Conservation (phyloP, 2,113 vertebrate species). For the Cheirogaleus medius region DNA sequence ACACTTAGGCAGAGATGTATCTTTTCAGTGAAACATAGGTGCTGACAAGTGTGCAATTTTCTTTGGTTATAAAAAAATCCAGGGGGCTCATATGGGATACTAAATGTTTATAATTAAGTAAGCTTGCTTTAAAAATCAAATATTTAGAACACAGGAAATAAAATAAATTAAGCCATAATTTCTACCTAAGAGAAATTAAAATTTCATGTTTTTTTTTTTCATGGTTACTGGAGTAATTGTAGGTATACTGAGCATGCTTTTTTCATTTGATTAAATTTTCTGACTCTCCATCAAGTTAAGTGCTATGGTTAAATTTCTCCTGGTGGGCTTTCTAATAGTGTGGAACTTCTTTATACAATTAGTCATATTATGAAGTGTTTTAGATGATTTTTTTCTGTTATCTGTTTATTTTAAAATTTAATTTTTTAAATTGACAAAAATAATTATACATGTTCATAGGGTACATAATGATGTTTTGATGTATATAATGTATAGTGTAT, state of each 20-base stretch:
- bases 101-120: slow-evolving; percentile 7
- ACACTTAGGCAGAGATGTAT: not conserved
- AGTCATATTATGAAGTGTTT: slow-evolving; percentile 39
- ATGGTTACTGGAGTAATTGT: slow-evolving; percentile 15
- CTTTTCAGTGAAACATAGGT: not conserved
- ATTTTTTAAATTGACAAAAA: not conserved
- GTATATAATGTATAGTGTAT: not conserved
- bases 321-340: slow-evolving; percentile 9
- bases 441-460: not conserved
- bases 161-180: slow-evolving; percentile 42
- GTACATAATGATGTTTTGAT: not conserved
- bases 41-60: not conserved
- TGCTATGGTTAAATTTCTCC: slow-evolving; percentile 10
- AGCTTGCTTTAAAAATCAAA: not conserved
- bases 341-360: not conserved
- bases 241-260: not conserved
- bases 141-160: not conserved
- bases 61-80: not conserved
- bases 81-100: not conserved
- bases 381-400: slow-evolving; percentile 13
- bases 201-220: not conserved
- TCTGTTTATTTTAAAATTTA: not conserved
- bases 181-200: slow-evolving; percentile 41
- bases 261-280: slow-evolving; percentile 41
- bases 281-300: not conserved